Conservation (phyloP, 2,797 vertebrate species). For the Eulemur coronatus region DNA sequence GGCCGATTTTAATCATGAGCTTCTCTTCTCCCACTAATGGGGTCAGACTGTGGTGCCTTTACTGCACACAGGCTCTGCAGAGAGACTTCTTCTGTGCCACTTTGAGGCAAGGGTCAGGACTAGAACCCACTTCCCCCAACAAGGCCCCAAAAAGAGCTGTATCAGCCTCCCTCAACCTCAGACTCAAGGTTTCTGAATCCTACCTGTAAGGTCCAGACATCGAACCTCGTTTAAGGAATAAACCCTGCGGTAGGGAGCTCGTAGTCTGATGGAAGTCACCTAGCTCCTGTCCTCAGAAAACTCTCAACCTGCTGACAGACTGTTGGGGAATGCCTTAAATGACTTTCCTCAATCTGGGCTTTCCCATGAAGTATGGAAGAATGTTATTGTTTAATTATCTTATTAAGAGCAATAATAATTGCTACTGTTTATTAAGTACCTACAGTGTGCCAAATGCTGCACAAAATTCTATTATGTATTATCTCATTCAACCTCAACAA, state of each 20-base stretch:
- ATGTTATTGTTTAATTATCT: neutral
- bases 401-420: neutral
- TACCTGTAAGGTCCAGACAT: neutral
- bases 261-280: neutral
- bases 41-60: conserved; percentile 33
- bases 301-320: neutral
- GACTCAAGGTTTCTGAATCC: neutral
- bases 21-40: conserved; percentile 55
- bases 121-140: neutral
- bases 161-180: neutral
- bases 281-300: neutral
- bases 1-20: conserved; percentile 1
- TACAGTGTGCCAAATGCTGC: neutral
- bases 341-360: conserved; percentile 25
- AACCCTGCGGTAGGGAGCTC: neutral
- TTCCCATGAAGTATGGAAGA: neutral
- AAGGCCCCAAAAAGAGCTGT: neutral
- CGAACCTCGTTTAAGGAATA: neutral
- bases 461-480: neutral
- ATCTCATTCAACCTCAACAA: neutral
- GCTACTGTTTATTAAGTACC: neutral
- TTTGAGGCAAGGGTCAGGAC: neutral
- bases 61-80: neutral
- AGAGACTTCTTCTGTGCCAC: neutral
- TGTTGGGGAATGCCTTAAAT: neutral